phyloP scores from a whole-genome alignment of 2,888 invertebrate genomes.

The Orchesellides sinensis region DNA sequence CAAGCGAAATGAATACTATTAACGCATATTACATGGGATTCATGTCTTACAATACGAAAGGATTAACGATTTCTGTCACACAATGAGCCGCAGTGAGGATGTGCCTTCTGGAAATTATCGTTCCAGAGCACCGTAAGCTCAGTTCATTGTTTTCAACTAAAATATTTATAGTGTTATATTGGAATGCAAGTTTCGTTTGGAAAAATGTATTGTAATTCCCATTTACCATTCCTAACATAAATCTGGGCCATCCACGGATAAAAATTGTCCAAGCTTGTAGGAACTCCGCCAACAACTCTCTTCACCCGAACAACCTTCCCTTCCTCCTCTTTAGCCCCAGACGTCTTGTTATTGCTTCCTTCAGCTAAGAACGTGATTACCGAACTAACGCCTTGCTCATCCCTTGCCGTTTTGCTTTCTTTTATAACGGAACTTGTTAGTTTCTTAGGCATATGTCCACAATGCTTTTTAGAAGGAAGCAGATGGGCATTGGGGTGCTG shows the following conservation, averaged over 20 bases:
- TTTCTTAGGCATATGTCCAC: slow-evolving; percentile 33
- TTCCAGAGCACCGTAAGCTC: slow-evolving; percentile 96
- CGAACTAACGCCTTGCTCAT: not conserved
- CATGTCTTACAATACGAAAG: slow-evolving; percentile 56
- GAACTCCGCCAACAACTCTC: slow-evolving; percentile 65
- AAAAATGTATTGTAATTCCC: no score
- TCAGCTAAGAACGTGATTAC: no score
- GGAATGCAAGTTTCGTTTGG: no score
- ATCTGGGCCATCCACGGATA: slow-evolving; percentile 69
- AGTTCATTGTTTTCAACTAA: slow-evolving; percentile 42
- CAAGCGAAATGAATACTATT: no score
- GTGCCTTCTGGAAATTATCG: slow-evolving; percentile 86
- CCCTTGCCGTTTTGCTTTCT: not conserved
- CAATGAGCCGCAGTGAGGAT: slow-evolving; percentile 95
- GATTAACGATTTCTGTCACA: slow-evolving; percentile 83
- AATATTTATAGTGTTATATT: not conserved
- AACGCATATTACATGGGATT: no score
- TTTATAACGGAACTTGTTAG: not conserved
- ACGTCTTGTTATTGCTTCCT: no score
- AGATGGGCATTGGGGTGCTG: slow-evolving; percentile 31
- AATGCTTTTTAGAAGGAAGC: slow-evolving; percentile 24
- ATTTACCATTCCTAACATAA: slow-evolving; percentile 62
- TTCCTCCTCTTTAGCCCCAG: no score
- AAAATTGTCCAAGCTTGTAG: slow-evolving; percentile 23
- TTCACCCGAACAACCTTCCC: slow-evolving; percentile 22